Conservation (phyloP, 2,888 invertebrate species). For the Amphipoea lucens region DNA sequence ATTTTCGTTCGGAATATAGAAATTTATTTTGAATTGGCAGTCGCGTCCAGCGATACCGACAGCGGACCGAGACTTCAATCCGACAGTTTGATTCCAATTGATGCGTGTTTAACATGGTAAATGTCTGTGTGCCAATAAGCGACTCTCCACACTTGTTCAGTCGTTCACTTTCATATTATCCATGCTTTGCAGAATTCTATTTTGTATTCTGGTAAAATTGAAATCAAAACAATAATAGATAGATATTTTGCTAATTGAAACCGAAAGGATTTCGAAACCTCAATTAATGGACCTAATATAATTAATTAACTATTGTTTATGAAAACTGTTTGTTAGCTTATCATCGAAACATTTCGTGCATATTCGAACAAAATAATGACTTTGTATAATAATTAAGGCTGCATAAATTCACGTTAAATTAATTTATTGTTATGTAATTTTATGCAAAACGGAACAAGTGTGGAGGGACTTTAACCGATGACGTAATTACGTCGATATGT, state of each 20-base stretch:
- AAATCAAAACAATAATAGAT: constrained; percentile 5
- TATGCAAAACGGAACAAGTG: constrained; percentile 33
- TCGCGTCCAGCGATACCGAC: constrained; percentile 42
- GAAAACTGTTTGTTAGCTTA: constrained; percentile 9
- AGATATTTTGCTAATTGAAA: neutral
- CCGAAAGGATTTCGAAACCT: constrained; percentile 1
- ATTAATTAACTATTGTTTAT: constrained; percentile 6
- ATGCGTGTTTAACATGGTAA: constrained; percentile 69
- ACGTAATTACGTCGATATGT: constrained; percentile 58
- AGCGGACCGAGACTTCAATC: constrained; percentile 48
- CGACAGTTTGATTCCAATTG: constrained; percentile 70
- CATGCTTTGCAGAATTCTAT: neutral
- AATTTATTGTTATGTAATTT: neutral
- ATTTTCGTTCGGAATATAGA: constrained; percentile 27
- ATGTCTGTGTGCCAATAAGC: constrained; percentile 62
- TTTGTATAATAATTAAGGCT: constrained; percentile 13
- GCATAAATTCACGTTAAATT: neutral
- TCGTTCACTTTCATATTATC: neutral
- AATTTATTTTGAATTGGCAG: constrained; percentile 57
- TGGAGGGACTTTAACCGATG: constrained; percentile 55
- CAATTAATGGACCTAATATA: neutral
- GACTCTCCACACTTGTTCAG: constrained; percentile 50
- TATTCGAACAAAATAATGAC: constrained; percentile 14
- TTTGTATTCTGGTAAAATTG: neutral
- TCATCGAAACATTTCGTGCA: neutral